Evolutionary conservation across 1,140 invertebrate species (phyloP), one percentile per base, ranked within the genome.

Genomic region (Drosophila dunni): DNA sequence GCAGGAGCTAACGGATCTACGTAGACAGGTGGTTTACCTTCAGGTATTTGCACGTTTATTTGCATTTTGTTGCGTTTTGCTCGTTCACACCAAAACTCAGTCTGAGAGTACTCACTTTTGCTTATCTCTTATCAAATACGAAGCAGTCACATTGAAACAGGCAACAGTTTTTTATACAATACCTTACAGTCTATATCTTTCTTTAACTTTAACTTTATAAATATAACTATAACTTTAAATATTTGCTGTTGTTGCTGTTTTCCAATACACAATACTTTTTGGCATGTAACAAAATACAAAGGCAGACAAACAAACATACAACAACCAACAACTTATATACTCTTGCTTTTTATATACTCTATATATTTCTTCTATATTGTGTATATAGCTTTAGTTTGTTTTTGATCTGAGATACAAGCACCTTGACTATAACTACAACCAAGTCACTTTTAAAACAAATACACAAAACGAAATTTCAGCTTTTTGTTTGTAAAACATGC

Each of bases 11-110:
- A 94, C 94, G n/a, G 96, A 97, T 93, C 93, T 97, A 88, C 93
- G 95, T 62, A 94, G 96, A 79, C 96, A 97, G 93, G 95, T 96
- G 74, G 93, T 96, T 90, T 96, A 96, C 90, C 93, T 96, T 86
- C 96, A 96, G 94, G 96, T 94, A 93, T 92, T 91, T 92, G 91
- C 91, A 92, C 92, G 92, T 81, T 88, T 29, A 74, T 79, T 78
- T 83, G 80, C 80, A 78, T 89, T 84, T 89, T 64, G 84, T 88
- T 29, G 24, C 24, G 24, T 29, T 29, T 86, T 79, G 82, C 78
- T 85, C 78, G 82, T 54, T 79, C 74, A 81, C 61, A 24, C 36
- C 11, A 58, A 61, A 56, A 46, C 50, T 77, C 70, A 73, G 69
- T 70, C 70, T 60, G 48, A 75, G 79, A 68, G 38, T 65, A 50